Base-by-base conservation (phyloP, 53 echinoderm and acorn worm genomes). In the Arbacia lixula region DNA sequence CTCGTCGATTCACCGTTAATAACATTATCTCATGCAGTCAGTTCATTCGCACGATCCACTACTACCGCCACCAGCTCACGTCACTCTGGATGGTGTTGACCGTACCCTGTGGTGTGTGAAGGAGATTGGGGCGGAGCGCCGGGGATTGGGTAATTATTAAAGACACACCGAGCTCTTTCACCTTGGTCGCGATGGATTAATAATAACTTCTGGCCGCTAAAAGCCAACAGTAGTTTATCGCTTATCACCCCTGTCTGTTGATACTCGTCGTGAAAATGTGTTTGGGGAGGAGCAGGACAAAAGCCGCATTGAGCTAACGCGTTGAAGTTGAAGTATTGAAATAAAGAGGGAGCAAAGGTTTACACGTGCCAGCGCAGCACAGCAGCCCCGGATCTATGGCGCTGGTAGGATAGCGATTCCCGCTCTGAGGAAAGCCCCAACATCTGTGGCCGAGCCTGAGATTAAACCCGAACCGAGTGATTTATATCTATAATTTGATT, bases 161-260 rank as follows among this genome's bases (percentile, higher is more conserved):
- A 46, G 62, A 8, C 62, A 31, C 34, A 58, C 37, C 60, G 39
- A 58, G 49, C 43, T 43, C 46, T 81, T 27, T 64, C 41, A 32
- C 30, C 62, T 43, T 31, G 64, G 26, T 46, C 21, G 27, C 14
- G 82, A 81, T 81, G 64, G 82, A 41, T 81, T 63, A 81, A 81
- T 81, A 63, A 81, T 81, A 81, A 81, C 82, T 81, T 64, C 43
- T 50, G 64, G 46, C 64, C 10, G 62, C 65, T 46, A 50, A 81
- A 52, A 81, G 82, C 82, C 49, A 81, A 81, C 82, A 81, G 46
- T 46, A 42, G 19, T 63, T 49, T 60, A 79, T 81, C 82, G 82
- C 82, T 81, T 81, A 81, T 81, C 82, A 43, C 62, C 55, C 57
- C 5, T n/a, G 16, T 81, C 63, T 81, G 82, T 81, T 62, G 82